A percentile compares a stretch with the other conserved stretches of the same genome.
Conservation (phyloP, 2,113 vertebrate species). For the Triplophysa siluroides region DNA sequence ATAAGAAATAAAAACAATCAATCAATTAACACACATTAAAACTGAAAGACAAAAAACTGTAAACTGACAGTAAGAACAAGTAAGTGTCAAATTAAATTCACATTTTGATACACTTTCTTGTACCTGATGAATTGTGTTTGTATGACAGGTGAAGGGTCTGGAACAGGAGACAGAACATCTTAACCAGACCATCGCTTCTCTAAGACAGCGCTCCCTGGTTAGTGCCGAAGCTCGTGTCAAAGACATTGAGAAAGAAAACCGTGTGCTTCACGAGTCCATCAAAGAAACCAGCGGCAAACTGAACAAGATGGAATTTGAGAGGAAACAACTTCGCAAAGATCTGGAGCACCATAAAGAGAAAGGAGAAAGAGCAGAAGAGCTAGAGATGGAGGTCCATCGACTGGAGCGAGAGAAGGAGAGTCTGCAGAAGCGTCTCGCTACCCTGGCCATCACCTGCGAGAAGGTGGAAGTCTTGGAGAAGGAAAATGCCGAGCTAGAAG, state of each 20-base stretch:
- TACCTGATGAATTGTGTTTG: neutral
- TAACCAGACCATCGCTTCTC: constrained; percentile 85
- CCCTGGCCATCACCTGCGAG: constrained; percentile 91
- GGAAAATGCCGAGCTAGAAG: constrained; percentile 89
- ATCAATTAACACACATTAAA: too few species aligned
- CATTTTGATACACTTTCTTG: neutral
- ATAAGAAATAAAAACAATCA: too few species aligned
- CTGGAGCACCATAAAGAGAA: constrained; percentile 90
- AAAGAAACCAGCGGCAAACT: constrained; percentile 92
- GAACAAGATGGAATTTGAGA: constrained; percentile 93
- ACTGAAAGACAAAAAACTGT: too few species aligned
- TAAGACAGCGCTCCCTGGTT: constrained; percentile 92
- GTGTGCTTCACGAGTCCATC: constrained; percentile 93
- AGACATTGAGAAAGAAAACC: constrained; percentile 96
- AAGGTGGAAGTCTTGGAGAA: constrained; percentile 90
- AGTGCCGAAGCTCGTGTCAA: constrained; percentile 91
- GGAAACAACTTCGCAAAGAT: constrained; percentile 90
- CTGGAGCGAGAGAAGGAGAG: constrained; percentile 90
- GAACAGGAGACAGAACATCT: constrained; percentile 96
- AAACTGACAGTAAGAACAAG: too few species aligned
- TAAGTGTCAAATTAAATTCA: too few species aligned
- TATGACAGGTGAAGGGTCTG: constrained; percentile 83
- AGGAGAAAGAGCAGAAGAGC: constrained; percentile 88
- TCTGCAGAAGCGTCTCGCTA: constrained; percentile 90
- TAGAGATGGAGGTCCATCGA: constrained; percentile 84